Conservation (phyloP, 2,113 vertebrate genomes). For the Prionailurus bengalensis region DNA sequence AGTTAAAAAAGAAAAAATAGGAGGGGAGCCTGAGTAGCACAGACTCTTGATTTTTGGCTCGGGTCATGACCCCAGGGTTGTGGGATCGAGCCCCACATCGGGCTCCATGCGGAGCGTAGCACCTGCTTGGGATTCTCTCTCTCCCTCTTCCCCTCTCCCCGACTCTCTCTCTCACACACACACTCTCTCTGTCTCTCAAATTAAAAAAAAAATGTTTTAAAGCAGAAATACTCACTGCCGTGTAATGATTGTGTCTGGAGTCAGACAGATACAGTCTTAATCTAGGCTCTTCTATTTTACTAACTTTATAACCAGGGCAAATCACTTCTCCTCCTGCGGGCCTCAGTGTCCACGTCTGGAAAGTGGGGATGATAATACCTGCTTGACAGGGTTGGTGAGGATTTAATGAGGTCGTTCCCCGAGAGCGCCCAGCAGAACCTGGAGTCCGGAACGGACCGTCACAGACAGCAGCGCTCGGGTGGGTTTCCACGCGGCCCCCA, state of each 20-base stretch:
- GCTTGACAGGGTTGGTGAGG: not conserved
- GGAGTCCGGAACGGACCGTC: not conserved
- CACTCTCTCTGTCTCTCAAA: not conserved
- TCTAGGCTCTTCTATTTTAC: not conserved
- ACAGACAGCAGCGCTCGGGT: not conserved
- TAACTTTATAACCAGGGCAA: not conserved
- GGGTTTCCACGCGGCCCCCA: not conserved
- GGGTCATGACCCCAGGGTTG: not conserved
- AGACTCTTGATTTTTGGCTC: not conserved
- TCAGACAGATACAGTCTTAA: not conserved
- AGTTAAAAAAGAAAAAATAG: not conserved
- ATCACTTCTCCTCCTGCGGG: not conserved
- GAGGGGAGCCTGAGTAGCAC: not conserved
- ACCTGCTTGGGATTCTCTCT: not conserved
- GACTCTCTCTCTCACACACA: not conserved
- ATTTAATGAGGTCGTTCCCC: not conserved
- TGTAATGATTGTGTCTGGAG: not conserved
- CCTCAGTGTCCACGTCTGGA: not conserved
- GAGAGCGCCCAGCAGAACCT: not conserved
- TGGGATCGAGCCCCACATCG: not conserved
- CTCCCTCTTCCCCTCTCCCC: not conserved
- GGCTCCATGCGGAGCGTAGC: not conserved
- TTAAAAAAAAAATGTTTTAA: not conserved
- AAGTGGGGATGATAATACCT: constrained; percentile 3
- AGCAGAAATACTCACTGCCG: not conserved